These are phyloP conservation scores for Caenorhabditis remanei DNA, from an alignment of 1,140 invertebrate genomes.

Conservation along the genomic window DNA sequence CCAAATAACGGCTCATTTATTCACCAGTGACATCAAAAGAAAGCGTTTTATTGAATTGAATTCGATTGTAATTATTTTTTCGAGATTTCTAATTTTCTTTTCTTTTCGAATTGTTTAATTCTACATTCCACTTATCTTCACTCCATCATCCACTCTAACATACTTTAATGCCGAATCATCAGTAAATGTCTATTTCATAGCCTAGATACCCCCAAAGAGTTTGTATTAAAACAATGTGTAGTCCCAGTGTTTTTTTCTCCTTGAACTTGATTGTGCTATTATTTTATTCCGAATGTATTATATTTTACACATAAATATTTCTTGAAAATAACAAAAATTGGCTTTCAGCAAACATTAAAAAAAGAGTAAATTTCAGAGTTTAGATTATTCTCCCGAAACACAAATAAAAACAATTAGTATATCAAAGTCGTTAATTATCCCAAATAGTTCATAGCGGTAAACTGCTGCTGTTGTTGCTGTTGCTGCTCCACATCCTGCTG, in stretches of 20 bases:
- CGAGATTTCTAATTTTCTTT: not conserved
- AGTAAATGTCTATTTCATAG: not conserved
- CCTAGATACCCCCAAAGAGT: slow-evolving; percentile 44
- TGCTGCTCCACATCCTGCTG: not conserved
- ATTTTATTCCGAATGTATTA: not conserved
- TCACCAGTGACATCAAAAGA: slow-evolving; percentile 34
- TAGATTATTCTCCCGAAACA: no score
- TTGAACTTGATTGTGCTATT: slow-evolving; percentile 7
- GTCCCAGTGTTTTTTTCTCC: slow-evolving; percentile 26
- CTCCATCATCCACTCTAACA: not conserved
- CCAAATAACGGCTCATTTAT: slow-evolving; percentile 53
- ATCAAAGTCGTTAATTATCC: not conserved
- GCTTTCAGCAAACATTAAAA: not conserved
- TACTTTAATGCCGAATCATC: not conserved
- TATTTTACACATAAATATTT: slow-evolving; percentile 6
- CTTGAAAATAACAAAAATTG: not conserved
- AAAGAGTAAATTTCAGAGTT: not conserved
- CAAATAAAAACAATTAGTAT: not conserved
- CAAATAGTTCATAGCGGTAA: not conserved
- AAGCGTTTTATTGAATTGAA: slow-evolving; percentile 28
- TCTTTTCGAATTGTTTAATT: not conserved
- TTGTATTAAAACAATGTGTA: slow-evolving; percentile 52
- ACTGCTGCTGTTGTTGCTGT: not conserved
- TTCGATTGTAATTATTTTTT: slow-evolving; percentile 2
- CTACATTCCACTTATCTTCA: slow-evolving; percentile 15